phyloP scores from a whole-genome alignment of 1,140 invertebrate species.

The Idris sp. region DNA sequence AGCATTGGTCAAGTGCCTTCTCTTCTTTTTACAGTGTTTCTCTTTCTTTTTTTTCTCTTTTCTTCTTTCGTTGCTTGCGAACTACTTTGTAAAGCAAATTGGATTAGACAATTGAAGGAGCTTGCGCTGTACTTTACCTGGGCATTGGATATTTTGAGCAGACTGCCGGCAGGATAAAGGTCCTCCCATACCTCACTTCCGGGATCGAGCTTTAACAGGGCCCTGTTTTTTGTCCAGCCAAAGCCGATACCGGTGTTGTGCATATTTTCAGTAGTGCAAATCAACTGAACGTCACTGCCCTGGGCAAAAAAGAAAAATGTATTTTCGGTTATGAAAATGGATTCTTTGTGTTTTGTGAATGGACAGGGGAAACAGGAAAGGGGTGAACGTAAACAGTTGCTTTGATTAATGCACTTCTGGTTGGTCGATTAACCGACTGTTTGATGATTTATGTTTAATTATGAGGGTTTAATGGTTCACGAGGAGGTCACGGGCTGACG shows the following conservation, averaged over 20 bases:
- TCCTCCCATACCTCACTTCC: conserved; percentile 88
- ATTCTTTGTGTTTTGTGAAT: too few relatives aligned
- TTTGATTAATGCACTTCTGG: conserved; percentile 40
- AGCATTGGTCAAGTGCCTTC: conserved; percentile 9
- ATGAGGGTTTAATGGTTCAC: conserved; percentile 25
- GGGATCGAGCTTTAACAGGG: conserved; percentile 83
- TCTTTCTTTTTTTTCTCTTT: too few relatives aligned
- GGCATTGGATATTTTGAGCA: conserved; percentile 86
- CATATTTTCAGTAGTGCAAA: conserved; percentile 75
- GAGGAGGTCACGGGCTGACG: too few relatives aligned
- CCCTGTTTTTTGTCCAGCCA: conserved; percentile 87
- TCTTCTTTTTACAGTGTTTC: not conserved
- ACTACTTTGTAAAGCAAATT: conserved; percentile 12
- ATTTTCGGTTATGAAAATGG: too few relatives aligned
- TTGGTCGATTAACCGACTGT: conserved; percentile 33
- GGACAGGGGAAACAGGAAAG: too few relatives aligned
- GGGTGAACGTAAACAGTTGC: conserved; percentile 26
- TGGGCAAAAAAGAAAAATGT: too few relatives aligned
- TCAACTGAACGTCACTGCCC: conserved; percentile 72
- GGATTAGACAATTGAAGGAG: conserved; percentile 4
- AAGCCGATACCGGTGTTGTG: conserved; percentile 81
- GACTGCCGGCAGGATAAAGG: conserved; percentile 86
- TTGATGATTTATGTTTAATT: conserved; percentile 49
- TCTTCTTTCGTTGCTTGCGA: not conserved
- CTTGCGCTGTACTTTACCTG: conserved; percentile 78